Evolutionary conservation across 2,888 invertebrate species (phyloP).

Genomic region (Drosophila gaucha): DNA sequence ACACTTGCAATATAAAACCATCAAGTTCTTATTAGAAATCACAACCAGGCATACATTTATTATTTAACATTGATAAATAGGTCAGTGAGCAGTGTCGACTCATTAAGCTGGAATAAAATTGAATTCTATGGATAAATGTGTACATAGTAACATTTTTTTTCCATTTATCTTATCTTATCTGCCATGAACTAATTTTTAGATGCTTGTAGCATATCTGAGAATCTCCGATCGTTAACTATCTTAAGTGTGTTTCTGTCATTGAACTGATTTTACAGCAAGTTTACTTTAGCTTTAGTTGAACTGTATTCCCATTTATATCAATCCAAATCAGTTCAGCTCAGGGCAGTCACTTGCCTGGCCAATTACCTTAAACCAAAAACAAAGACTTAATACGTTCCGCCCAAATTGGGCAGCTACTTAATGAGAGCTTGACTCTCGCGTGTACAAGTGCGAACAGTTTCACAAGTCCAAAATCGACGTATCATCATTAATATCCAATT

Average conservation of each 20-base stretch:
- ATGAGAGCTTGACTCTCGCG: slow-evolving; percentile 19
- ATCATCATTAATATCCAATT: slow-evolving; percentile 77
- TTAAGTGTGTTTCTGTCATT: not conserved
- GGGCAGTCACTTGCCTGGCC: slow-evolving; percentile 23
- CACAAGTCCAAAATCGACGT: slow-evolving; percentile 46
- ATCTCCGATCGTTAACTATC: slow-evolving; percentile 13
- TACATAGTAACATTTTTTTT: slow-evolving; percentile 8
- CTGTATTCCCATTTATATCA: slow-evolving; percentile 1
- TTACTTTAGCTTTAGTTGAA: not conserved
- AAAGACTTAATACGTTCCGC: slow-evolving; percentile 31
- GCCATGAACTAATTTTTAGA: not conserved
- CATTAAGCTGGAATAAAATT: slow-evolving; percentile 1
- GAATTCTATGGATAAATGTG: not conserved
- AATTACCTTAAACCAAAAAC: slow-evolving; percentile 50
- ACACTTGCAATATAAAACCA: slow-evolving; percentile 6
- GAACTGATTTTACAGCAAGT: not conserved
- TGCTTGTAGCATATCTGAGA: slow-evolving; percentile 5
- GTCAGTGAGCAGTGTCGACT: not conserved
- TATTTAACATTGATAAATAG: slow-evolving; percentile 10
- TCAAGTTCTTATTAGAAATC: slow-evolving; percentile 9
- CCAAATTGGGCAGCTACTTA: slow-evolving; percentile 63
- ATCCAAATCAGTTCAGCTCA: slow-evolving; percentile 28
- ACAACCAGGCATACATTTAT: slow-evolving; percentile 11
- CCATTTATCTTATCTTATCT: slow-evolving; percentile 22
- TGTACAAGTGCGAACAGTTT: slow-evolving; percentile 52